Evolutionary conservation across 1,140 invertebrate species (phyloP), one percentile per base, ranked within the genome.

Genomic region (Drosophila novamexicana): DNA sequence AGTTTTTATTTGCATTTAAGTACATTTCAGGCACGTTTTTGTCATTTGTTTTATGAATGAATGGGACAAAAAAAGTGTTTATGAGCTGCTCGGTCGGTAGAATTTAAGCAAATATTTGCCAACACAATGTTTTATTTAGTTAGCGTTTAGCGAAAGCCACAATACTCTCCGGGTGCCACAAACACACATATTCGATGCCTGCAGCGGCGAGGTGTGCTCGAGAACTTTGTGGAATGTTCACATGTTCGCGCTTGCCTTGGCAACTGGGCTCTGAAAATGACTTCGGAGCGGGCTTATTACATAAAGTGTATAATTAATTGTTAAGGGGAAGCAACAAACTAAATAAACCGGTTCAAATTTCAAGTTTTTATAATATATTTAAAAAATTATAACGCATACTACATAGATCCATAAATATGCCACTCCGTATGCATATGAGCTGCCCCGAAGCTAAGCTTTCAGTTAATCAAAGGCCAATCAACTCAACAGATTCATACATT

Each of bases 291-390:
- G 34, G 22, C 56, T 47, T 57, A 68, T 73, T 73, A 73, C 72
- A 75, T 70, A 75, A 75, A 89, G 74, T 80, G 62, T 68, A 74
- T 86, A 83, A 84, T 83, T 64, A 89, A 89, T 76, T 79, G 66
- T 80, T 74, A 67, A 82, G 4, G 64, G 86, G 69, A 82, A 70
- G 45, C 79, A 59, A 50, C 57, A 79, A 84, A 71, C 52, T 52
- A 70, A 62, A 67, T 54, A 57, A 88, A 89, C 83, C 83, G 77
- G 84, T 88, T 83, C 16, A 68, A 61, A 81, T 79, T 56, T 78
- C 84, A 53, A 71, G 83, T 80, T 88, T 89, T 80, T 84, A 80
- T 67, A 83, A 75, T 71, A 58, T 71, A 74, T 77, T 29, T 29
- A 0, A 29, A 29, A 45, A 54, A 72, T 77, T 77, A 80, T 70